Evolutionary conservation across 2,888 invertebrate genomes (phyloP), one percentile per base, ranked within the genome.

Genomic region (Amphimallon solstitiale): DNA sequence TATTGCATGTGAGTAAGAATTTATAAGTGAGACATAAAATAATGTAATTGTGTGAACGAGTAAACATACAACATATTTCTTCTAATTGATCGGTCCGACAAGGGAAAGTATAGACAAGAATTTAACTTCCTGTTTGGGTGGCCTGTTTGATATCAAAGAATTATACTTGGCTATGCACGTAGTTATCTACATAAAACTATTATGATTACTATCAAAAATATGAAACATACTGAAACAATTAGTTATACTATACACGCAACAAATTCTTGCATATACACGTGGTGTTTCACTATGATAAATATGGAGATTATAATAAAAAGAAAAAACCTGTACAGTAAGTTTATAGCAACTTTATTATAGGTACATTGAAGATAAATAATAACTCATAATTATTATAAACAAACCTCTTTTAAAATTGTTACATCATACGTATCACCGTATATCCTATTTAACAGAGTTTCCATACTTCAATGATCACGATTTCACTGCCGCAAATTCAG

Each of bases 81-180:
- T 71, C 69, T 70, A 71, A 68, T 68, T 70, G 71, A 75, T 73
- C 71, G 72, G 72, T 71, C 70, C 65, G 69, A 69, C 72, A 72
- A 76, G 77, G 76, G 77, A 77, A 77, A 77, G 76, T 77, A 74
- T 70, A 68, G 51, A 54, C 35, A 64, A 65, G 67, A 68, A 65
- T 67, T 68, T 71, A 68, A 76, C 75, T 76, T 76, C 77, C 76
- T 76, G 75, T 72, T 76, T 71, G 66, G 68, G 56, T 74, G 73
- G 70, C 73, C 74, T 73, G 73, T 70, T 72, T 74, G 68, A 69
- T 54, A 67, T 64, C 63, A 60, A 69, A 29, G 29, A 29, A 5
- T n/a, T 29, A 29, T 29, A 29, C 29, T 29, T 29, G 9, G 5
- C 2, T 23, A 23, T 5, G 23, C 9, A 29, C 29, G 29, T 3